Base-by-base conservation (phyloP, 1,140 invertebrate species). In the Drosophila mauritiana region DNA sequence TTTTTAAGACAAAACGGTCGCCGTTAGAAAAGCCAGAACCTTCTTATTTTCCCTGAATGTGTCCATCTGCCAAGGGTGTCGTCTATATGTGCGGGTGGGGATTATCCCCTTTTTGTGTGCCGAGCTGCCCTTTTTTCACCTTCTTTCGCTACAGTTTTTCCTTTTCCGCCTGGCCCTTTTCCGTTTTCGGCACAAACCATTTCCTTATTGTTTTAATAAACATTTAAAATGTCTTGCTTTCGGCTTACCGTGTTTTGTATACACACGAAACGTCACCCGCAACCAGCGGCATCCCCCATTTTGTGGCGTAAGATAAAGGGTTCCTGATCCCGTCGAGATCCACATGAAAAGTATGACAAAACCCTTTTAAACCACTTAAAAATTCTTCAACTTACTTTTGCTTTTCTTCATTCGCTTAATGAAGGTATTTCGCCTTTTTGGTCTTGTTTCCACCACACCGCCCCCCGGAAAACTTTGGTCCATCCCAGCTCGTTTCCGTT, bases 161-260 rank as follows among this genome's bases (percentile, higher is more conserved):
- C 57, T 74, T 61, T 75, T 63, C 56, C 51, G 52, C n/a, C 62
- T 45, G 37, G 48, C 15, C 58, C 45, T 57, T 59, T 61, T 52
- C 48, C 57, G 31, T 39, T 61, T 67, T 54, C 17, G 64, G 79
- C 74, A 81, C 80, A 90, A 90, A 78, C 81, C 86, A 90, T 90
- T 90, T 90, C 85, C 83, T 90, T 90, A 90, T 90, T 90, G 85
- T 90, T 90, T 90, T 90, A 90, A 90, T 90, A 90, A 90, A 90
- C 85, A 90, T 90, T 90, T 73, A 90, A 90, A 90, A 90, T 90
- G 85, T 90, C 85, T 90, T 90, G 80, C 84, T 90, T 68, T 63
- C 58, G 79, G 76, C 80, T 90, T 85, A 85, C 65, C 57, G 69
- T 63, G 54, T 52, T 27, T 27, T 55, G 27, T 54, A 51, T 63